Evolutionary conservation across 2,888 invertebrate genomes (phyloP), one percentile per base, ranked within the genome.

Genomic region (Chrysolina americana): DNA sequence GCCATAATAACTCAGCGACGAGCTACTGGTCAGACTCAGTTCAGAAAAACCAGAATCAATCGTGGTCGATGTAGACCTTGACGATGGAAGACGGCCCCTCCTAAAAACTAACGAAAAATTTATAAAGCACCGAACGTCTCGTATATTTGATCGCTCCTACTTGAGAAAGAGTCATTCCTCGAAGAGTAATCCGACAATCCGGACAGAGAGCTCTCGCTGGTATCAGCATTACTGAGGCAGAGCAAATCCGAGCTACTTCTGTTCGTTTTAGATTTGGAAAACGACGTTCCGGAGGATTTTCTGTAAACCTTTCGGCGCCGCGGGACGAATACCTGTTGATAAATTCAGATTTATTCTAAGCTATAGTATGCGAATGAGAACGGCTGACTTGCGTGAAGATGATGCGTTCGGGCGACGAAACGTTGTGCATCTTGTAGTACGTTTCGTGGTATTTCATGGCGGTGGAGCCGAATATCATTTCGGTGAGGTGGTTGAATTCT

Each of bases 381-480:
- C 13, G 23, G 66, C 28, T 48, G 17, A 91, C 92, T 89, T 91
- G 91, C 41, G 91, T 87, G 71, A 86, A 86, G 83, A 88, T 86
- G 17, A 88, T 77, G 28, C 85, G 82, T 15, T 81, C 74, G 6
- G 87, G 87, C 13, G 82, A 80, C 19, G 81, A 81, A 85, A 94
- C 90, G 75, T 91, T 90, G 86, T 94, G 94, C 74, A 95, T 95
- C 90, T 97, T 97, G 78, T 96, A 91, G n/a, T 95, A 94, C 48
- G 95, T 93, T 70, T 95, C 96, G 84, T 93, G 92, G 88, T 93
- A 96, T 80, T 95, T 94, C 94, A 97, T 94, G 1, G 96, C 95
- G 68, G 96, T 94, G 1, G 96, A 94, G 9, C 97, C 97, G 87
- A 97, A 97, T 82, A 97, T 94, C 95, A 97, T 96, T 90, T 97